Base-by-base conservation (phyloP, 1,140 invertebrate species). In the Varroa destructor region DNA sequence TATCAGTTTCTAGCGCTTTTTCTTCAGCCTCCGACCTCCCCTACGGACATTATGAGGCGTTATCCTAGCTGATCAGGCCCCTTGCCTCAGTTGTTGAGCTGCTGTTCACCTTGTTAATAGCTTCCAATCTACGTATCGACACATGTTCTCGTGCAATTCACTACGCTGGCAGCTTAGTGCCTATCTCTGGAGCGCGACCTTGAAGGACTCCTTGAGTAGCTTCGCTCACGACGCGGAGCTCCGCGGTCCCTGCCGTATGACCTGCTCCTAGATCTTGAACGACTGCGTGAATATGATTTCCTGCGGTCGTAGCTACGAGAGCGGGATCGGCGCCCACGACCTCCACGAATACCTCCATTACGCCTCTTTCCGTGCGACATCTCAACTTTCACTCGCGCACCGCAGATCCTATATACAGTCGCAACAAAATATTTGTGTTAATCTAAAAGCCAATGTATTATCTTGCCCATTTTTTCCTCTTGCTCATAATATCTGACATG, bases 311-410 rank as follows among this genome's bases (percentile, higher is more conserved):
- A 25, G 61, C 61, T 67, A 43, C 61, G 14, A 14, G 61, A 67
- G 61, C 61, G 61, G 10, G 61, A 67, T 37, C 61, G 10, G 40
- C 61, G 40, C 4, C 61, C 61, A 12, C 61, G 61, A 37, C 61
- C 61, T 1, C 82, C 82, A 74, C 84, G 84, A 55, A 86, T 82
- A 72, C 86, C 83, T 67, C 87, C 86, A 74, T 88, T 84, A 71
- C 89, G 81, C 74, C 88, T 89, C 77, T 88, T 84, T 0, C 89
- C 89, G 74, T 87, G 90, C 0, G 89, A 91, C 89, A 91, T 91
- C 80, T 91, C 89, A 42, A 90, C 89, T 74, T 88, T 84, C 64
- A 91, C 87, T 77, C 89, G 84, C 25, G 87, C 87, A 6, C 89
- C 88, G 81, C 89, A 90, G 79, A 89, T 89, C 58, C 88, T 67